Evolutionary conservation across 2,113 vertebrate species (phyloP).

Genomic region (Asarcornis scutulata): DNA sequence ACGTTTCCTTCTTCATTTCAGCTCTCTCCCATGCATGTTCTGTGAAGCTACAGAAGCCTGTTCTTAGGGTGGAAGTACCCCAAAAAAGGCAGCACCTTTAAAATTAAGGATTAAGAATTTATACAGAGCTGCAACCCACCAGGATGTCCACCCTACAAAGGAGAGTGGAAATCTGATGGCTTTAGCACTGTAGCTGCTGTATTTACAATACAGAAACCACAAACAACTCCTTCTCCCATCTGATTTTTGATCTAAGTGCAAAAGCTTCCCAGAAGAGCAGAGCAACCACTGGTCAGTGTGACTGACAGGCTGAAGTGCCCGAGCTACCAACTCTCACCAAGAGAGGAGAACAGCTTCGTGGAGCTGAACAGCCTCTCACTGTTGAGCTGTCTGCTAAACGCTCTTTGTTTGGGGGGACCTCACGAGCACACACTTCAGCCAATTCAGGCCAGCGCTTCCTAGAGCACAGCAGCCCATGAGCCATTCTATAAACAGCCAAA

Average conservation of each 20-base stretch:
- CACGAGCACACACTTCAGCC: neutral
- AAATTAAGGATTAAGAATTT: neutral
- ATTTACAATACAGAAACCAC: neutral
- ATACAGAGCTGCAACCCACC: neutral
- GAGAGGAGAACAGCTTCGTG: neutral
- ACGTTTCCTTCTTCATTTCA: neutral
- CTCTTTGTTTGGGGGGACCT: constrained; percentile 39
- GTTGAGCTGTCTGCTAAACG: neutral
- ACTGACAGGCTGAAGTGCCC: neutral
- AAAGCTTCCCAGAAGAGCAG: neutral
- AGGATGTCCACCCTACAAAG: neutral
- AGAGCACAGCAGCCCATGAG: constrained; percentile 23
- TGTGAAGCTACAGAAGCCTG: neutral
- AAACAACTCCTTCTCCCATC: neutral
- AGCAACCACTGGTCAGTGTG: neutral
- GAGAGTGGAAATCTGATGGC: too few species aligned
- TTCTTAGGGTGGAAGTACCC: neutral
- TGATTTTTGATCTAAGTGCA: neutral
- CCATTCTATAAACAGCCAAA: neutral
- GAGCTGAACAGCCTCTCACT: neutral
- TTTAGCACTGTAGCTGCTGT: accelerated
- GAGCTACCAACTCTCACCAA: neutral
- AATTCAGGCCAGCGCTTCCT: neutral
- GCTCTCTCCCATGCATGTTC: neutral
- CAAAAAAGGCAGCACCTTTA: neutral